Percentiles rank a stretch among this genome's conserved stretches.
These are phyloP conservation scores for Torymus aiolomorphi DNA, from an alignment of 2,888 invertebrate species.

Conservation along the genomic window DNA sequence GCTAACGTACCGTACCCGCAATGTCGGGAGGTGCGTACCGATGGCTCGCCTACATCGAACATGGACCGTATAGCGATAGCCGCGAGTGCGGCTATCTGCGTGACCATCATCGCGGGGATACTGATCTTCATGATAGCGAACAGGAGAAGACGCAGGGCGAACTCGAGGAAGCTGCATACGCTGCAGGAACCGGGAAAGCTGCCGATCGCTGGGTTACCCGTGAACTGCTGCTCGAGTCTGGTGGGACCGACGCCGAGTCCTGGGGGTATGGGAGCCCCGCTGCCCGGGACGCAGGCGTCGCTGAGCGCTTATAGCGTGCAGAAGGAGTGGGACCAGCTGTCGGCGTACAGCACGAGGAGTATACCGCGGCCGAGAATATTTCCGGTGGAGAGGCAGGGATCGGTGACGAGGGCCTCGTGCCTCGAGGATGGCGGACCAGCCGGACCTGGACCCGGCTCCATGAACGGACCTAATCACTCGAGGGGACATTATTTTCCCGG, in stretches of 20 bases:
- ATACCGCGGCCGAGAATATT: slow-evolving; percentile 92
- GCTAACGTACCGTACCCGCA: slow-evolving; percentile 90
- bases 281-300: slow-evolving; percentile 87
- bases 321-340: slow-evolving; percentile 93
- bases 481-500: slow-evolving; percentile 53
- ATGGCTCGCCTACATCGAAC: slow-evolving; percentile 88
- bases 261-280: slow-evolving; percentile 86
- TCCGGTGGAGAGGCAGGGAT: slow-evolving; percentile 80
- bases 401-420: slow-evolving; percentile 75
- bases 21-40: slow-evolving; percentile 92
- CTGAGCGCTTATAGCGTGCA: slow-evolving; percentile 90
- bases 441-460: slow-evolving; percentile 3
- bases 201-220: slow-evolving; percentile 85
- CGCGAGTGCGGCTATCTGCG: slow-evolving; percentile 94
- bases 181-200: slow-evolving; percentile 79
- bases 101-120: slow-evolving; percentile 92
- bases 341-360: slow-evolving; percentile 93
- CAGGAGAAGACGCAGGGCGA: slow-evolving; percentile 78
- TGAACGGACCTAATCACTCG: slow-evolving; percentile 35
- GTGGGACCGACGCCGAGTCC: slow-evolving; percentile 86
- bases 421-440: slow-evolving; percentile 79
- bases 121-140: slow-evolving; percentile 93
- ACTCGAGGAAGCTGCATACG: slow-evolving; percentile 84
- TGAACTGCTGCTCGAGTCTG: slow-evolving; percentile 85
- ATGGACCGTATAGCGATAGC: slow-evolving; percentile 97